Evolutionary conservation across 1,140 invertebrate species (phyloP).

Genomic region (Zaprionus nigranus): DNA sequence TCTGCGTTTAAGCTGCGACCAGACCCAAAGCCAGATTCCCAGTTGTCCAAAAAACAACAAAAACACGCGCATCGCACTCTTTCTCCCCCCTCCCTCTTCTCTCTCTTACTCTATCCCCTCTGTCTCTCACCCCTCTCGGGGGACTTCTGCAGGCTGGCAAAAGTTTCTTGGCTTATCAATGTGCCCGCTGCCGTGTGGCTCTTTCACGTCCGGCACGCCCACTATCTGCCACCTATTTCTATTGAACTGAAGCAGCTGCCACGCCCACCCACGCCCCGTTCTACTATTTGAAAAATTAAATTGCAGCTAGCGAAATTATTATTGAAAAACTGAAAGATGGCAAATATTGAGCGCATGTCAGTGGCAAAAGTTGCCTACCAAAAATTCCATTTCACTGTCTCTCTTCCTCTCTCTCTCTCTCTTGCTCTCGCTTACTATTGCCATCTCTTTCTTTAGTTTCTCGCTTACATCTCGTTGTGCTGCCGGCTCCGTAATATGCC

Average conservation of each 20-base stretch:
- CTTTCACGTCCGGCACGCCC: conserved; percentile 41
- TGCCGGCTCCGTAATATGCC: conserved; percentile 33
- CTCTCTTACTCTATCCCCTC: neutral
- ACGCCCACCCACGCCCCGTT: neutral
- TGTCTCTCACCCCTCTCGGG: conserved; percentile 1
- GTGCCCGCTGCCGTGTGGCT: conserved; percentile 22
- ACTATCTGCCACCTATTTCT: neutral
- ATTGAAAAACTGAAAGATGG: conserved; percentile 31
- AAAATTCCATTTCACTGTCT: conserved; percentile 23
- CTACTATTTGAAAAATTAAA: conserved; percentile 30
- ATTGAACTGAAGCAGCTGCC: conserved; percentile 19
- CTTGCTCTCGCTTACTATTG: neutral
- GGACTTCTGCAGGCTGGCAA: conserved; percentile 37
- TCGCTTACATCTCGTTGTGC: conserved; percentile 3
- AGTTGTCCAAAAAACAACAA: conserved; percentile 32
- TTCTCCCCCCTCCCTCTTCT: neutral
- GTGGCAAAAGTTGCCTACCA: conserved; percentile 20
- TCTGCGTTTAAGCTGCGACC: conserved; percentile 74
- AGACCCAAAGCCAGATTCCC: conserved; percentile 47
- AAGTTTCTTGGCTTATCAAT: conserved; percentile 77
- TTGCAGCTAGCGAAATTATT: conserved; percentile 32
- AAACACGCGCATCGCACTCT: conserved; percentile 3
- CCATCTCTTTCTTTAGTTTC: conserved; percentile 14
- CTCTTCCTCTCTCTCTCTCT: neutral
- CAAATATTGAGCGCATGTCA: conserved; percentile 31